Percentiles rank a stretch among this genome's conserved stretches.
phyloP scores from a whole-genome alignment of 2,888 invertebrate species.

The Latrodectus elegans region DNA sequence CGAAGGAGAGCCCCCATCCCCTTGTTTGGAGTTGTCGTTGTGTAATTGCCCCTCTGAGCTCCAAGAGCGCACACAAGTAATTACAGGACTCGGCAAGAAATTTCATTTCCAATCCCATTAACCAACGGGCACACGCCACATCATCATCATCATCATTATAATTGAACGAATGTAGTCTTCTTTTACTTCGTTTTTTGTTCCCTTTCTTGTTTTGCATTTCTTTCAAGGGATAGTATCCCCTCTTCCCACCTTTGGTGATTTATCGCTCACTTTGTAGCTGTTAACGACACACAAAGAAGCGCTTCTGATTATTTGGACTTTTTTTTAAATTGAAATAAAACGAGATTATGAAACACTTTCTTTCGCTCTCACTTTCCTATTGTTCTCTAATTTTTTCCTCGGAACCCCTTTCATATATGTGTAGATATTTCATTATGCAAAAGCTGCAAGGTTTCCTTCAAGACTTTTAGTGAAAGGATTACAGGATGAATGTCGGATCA shows the following conservation, averaged over 20 bases:
- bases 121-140: conserved; percentile 64
- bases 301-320: conserved; percentile 23
- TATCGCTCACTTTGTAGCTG: conserved; percentile 67
- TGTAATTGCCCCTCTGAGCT: conserved; percentile 69
- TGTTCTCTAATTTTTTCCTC: not conserved
- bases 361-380: not conserved
- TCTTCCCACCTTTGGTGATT: conserved; percentile 63
- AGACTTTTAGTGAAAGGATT: too few species aligned
- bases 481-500: too few species aligned
- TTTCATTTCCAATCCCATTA: conserved; percentile 69
- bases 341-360: conserved; percentile 47
- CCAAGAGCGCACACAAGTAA: conserved; percentile 59
- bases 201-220: conserved; percentile 47
- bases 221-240: not conserved
- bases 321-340: conserved; percentile 64
- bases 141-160: conserved; percentile 65
- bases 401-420: not conserved
- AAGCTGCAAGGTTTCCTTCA: too few species aligned
- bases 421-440: too few species aligned
- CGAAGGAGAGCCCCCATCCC: conserved; percentile 35
- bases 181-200: conserved; percentile 1
- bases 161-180: conserved; percentile 46
- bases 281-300: conserved; percentile 51
- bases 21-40: conserved; percentile 66
- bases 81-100: conserved; percentile 68